Conservation (phyloP, 92 coral and sea anemone genomes). For the Diadumene lineata region DNA sequence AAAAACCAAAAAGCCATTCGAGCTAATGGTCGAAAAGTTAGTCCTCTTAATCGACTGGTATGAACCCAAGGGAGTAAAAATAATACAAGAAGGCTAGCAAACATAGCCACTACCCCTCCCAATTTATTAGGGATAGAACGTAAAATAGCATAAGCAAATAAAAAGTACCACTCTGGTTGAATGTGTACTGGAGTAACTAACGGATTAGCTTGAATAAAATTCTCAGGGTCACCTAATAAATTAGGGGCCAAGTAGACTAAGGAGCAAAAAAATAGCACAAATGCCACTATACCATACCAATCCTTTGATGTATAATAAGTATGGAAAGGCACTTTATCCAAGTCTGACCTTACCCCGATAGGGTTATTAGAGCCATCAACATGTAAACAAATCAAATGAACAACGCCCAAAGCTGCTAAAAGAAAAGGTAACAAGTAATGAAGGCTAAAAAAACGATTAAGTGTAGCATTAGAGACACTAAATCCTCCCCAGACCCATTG, state of each 20-base stretch:
- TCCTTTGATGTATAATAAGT: slow-evolving; percentile 74
- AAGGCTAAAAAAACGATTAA: slow-evolving; percentile 67
- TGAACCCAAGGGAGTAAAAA: slow-evolving; percentile 67
- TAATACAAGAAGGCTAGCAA: slow-evolving; percentile 60
- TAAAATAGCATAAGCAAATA: slow-evolving; percentile 78
- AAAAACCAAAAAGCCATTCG: slow-evolving; percentile 82
- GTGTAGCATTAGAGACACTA: slow-evolving; percentile 73
- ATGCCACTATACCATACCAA: slow-evolving; percentile 55
- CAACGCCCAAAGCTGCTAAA: slow-evolving; percentile 45
- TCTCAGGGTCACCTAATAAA: slow-evolving; percentile 77
- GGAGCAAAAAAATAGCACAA: slow-evolving; percentile 41
- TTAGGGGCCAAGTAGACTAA: slow-evolving; percentile 58
- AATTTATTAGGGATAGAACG: slow-evolving; percentile 83
- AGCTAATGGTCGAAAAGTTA: slow-evolving; percentile 78
- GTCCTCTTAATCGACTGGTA: slow-evolving; percentile 68
- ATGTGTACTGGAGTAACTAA: slow-evolving; percentile 85
- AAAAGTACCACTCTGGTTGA: slow-evolving; percentile 85
- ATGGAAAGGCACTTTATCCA: slow-evolving; percentile 65
- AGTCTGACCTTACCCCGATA: slow-evolving; percentile 46
- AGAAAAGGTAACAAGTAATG: slow-evolving; percentile 80
- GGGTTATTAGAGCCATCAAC: slow-evolving; percentile 74
- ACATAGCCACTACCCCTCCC: slow-evolving; percentile 79
- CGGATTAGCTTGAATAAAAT: slow-evolving; percentile 77
- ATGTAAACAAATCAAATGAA: slow-evolving; percentile 69
- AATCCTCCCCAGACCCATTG: slow-evolving; percentile 88